phyloP scores from a whole-genome alignment of 1,140 invertebrate species.

The Aphis gossypii region DNA sequence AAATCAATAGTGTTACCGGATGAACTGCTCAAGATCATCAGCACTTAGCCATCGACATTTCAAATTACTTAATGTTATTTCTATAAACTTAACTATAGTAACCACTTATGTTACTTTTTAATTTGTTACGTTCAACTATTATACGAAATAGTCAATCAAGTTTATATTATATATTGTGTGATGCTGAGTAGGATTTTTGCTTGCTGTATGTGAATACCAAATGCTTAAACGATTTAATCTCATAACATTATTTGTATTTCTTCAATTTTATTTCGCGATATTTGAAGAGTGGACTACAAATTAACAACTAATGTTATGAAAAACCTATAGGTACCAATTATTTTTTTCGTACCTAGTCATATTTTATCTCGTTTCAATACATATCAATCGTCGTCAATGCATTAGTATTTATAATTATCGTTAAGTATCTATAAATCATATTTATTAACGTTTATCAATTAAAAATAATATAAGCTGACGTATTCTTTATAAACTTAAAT shows the following conservation, averaged over 20 bases:
- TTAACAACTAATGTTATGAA: not conserved
- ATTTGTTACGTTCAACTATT: no score
- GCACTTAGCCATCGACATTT: no score
- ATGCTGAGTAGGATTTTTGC: not conserved
- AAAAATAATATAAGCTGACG: not conserved
- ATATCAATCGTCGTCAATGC: not conserved
- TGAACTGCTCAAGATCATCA: no score
- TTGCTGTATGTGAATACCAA: not conserved
- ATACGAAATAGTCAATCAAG: no score
- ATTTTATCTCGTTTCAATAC: not conserved
- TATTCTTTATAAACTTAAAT: not conserved
- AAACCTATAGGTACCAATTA: no score
- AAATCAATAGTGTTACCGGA: not conserved
- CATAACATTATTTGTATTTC: not conserved
- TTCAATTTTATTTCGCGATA: not conserved
- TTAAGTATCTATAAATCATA: not conserved
- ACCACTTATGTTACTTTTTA: no score
- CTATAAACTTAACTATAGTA: no score
- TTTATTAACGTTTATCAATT: not conserved
- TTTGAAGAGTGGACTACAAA: not conserved
- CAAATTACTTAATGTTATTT: no score
- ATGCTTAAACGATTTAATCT: not conserved
- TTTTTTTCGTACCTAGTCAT: not conserved
- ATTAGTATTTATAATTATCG: not conserved
- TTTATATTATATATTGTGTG: not conserved